Evolutionary conservation across 2,113 vertebrate genomes (phyloP).

Genomic region (Callionymus lyra): DNA sequence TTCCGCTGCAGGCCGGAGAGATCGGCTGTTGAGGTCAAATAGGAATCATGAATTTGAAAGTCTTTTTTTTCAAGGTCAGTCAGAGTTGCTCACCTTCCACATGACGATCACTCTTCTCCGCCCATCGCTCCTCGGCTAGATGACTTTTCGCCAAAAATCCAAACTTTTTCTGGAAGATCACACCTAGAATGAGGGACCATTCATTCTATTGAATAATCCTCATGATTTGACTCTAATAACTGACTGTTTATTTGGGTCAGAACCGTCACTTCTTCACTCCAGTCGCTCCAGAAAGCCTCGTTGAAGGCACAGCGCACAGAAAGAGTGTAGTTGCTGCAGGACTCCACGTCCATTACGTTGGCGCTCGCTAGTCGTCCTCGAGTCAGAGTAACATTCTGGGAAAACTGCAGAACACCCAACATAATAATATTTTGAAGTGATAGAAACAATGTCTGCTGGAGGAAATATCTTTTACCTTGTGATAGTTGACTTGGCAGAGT

Average conservation of each 20-base stretch:
- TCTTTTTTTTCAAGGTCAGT: neutral
- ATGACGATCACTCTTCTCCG: conserved; percentile 28
- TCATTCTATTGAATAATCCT: neutral
- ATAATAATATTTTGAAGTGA: neutral
- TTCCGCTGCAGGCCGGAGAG: conserved; percentile 30
- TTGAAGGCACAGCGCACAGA: conserved; percentile 37
- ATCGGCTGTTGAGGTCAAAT: conserved; percentile 23
- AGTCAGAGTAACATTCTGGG: neutral
- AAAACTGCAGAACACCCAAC: neutral
- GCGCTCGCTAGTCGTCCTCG: accelerated
- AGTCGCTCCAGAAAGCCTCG: conserved; percentile 40
- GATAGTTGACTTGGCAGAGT: conserved; percentile 43
- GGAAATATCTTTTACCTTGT: conserved; percentile 21
- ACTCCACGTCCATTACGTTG: conserved; percentile 14
- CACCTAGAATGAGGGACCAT: neutral
- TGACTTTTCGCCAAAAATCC: conserved; percentile 43
- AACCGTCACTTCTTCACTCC: conserved; percentile 28
- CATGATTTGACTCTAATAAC: neutral
- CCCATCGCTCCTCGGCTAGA: conserved; percentile 3
- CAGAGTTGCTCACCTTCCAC: conserved; percentile 38
- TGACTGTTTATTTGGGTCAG: conserved; percentile 43
- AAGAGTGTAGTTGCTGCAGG: conserved; percentile 38
- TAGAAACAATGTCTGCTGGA: neutral
- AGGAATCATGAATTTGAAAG: neutral
- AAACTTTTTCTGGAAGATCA: conserved; percentile 21